These are phyloP conservation scores for Sternarchorhynchus goeldii DNA, from an alignment of 2,797 vertebrate genomes.

Conservation along the genomic window DNA sequence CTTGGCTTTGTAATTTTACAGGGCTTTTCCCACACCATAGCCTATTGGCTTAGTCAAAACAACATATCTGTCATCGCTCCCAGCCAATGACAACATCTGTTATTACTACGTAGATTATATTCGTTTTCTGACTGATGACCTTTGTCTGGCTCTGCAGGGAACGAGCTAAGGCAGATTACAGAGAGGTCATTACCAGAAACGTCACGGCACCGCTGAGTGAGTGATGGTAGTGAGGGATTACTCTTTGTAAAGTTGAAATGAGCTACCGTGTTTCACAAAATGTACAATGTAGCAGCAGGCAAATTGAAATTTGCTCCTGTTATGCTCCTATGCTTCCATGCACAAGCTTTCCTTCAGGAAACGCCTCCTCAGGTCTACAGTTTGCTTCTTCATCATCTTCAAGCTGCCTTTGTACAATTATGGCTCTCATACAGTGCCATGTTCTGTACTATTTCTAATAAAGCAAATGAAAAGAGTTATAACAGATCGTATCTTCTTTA, in stretches of 20 bases:
- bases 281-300: no score
- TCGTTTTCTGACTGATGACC: constrained; percentile 41
- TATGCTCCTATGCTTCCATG: not conserved
- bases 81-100: constrained; percentile 21
- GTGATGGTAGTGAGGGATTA: constrained; percentile 3
- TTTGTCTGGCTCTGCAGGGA: constrained; percentile 38
- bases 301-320: not conserved
- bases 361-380: not conserved
- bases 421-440: constrained; percentile 1
- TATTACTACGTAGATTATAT: constrained; percentile 35
- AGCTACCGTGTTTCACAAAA: not conserved
- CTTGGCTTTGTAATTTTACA: constrained; percentile 25
- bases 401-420: constrained; percentile 24
- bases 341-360: not conserved
- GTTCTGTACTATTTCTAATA: no score
- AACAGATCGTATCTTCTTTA: no score
- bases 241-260: not conserved
- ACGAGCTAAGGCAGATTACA: constrained; percentile 19
- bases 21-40: not conserved
- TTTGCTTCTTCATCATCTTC: constrained; percentile 41
- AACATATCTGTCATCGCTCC: constrained; percentile 5
- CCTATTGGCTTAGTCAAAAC: not conserved
- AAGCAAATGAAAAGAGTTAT: no score
- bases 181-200: constrained; percentile 32
- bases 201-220: not conserved